Evolutionary conservation across 2,113 vertebrate genomes (phyloP), one percentile per base, ranked within the genome.

Genomic region (Carlito syrichta): DNA sequence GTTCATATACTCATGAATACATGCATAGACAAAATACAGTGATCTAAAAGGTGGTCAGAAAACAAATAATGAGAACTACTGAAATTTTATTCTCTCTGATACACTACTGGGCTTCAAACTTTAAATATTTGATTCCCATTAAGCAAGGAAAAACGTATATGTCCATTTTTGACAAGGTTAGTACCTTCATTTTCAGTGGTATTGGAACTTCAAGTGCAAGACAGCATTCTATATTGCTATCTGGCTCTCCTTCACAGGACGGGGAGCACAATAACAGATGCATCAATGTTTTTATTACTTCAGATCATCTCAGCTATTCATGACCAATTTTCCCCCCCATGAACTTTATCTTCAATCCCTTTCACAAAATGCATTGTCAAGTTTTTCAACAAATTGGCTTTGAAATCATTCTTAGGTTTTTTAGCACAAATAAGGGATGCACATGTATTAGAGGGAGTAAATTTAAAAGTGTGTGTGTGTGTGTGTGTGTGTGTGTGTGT

Each of bases 291-390:
- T 96, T 97, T 83, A 95, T 92, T 88, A 94, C 76, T 79, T 68
- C 50, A 90, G 77, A 90, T 82, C 45, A 50, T 93, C 66, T 95
- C 91, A 74, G 43, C 68, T 96, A 88, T 89, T 97, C 94, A 96
- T 76, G 85, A 94, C 38, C 71, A 92, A 66, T 90, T 97, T 60
- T 10, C 62, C 38, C 74, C 48, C 22, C 71, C 38, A 85, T 95
- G 81, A 91, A 86, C 38, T 92, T 96, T 48, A 96, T 91, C 87
- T 93, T 95, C 40, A 20, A 32, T 86, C 14, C 45, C 93, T 32
- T 87, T 86, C 74, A 94, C 40, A 94, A 93, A 96, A 95, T 79
- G 45, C 56, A 45, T 92, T 69, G 60, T 94, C 79, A 88, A 90
- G 25, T 86, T 90, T 94, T 74, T 66, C 27, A 94, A 86, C 3